phyloP scores from a whole-genome alignment of 1,140 invertebrate species.

The Hycleus phaleratus region DNA sequence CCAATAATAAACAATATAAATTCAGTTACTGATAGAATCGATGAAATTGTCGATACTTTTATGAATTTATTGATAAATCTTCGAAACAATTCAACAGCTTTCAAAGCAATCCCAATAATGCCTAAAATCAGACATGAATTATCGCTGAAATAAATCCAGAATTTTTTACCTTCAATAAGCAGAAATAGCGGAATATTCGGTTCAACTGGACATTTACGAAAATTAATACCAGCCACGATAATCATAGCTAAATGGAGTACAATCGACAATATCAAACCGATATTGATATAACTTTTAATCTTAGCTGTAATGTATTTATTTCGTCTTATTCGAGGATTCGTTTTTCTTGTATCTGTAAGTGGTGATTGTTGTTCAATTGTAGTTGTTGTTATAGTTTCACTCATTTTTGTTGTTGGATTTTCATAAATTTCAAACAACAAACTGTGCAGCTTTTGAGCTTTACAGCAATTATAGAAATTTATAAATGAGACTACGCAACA shows the following conservation, averaged over 20 bases:
- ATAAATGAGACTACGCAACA: too few relatives aligned
- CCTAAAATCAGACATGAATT: not conserved
- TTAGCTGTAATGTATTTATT: too few relatives aligned
- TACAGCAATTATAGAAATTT: too few relatives aligned
- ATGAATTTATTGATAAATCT: not conserved
- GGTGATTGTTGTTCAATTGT: too few relatives aligned
- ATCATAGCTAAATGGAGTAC: slow-evolving; percentile 11
- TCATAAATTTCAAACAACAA: too few relatives aligned
- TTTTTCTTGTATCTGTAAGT: too few relatives aligned
- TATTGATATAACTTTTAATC: not conserved
- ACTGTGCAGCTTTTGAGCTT: too few relatives aligned
- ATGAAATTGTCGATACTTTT: not conserved
- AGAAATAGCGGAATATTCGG: slow-evolving; percentile 18
- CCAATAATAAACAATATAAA: slow-evolving; percentile 6
- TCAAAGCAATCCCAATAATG: not conserved
- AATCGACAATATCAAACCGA: not conserved
- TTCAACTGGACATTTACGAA: slow-evolving; percentile 17
- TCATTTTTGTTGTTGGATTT: too few relatives aligned
- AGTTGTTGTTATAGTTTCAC: too few relatives aligned
- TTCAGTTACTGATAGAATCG: slow-evolving; percentile 1
- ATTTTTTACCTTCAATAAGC: slow-evolving; percentile 9
- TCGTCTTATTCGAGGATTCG: too few relatives aligned
- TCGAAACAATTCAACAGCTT: slow-evolving; percentile 1
- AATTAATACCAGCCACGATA: slow-evolving; percentile 10
- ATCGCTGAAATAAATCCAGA: not conserved